Evolutionary conservation across 2,888 invertebrate species (phyloP), one percentile per base, ranked within the genome.

Genomic region (Perizoma affinitatum): DNA sequence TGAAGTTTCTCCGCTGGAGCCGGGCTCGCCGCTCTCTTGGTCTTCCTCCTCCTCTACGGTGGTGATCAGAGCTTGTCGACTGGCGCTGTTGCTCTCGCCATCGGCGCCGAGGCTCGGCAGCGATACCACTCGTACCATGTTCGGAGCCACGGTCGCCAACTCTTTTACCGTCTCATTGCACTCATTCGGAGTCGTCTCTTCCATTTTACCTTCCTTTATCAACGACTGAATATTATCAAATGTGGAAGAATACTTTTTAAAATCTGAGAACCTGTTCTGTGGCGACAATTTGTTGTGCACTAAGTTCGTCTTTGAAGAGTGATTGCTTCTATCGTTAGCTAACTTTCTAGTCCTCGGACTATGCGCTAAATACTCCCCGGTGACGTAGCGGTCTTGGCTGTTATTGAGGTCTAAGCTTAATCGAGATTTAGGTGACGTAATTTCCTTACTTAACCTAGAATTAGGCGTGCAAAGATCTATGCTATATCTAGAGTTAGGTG

Each of bases 191-290:
- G 89, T 88, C 45, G 93, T 84, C 73, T 93, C 93, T 67, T 94
- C 94, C 10, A 95, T 93, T 67, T 95, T 94, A 33, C 95, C 95
- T 80, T 96, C 96, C 74, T 94, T 94, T 66, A 96, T 93, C 68
- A 96, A 85, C 44, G 95, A 95, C 78, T 95, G 95, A 73, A 96
- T 95, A 78, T 96, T 96, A 89, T 96, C 96, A 81, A 96, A 96
- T 6, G 96, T 96, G 46, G 95, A 95, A 69, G 95, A 96, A 84
- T 95, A 95, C 75, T 95, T 94, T 76, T 95, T 95, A 71, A 94
- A 93, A 76, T 95, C 95, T 7, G 93, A 84, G 75, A 93, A 93
- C 68, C 93, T 89, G 75, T 90, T 93, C 71, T 93, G 93, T 6
- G 94, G 94, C 0, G 93, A 93, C 36, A 93, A 73, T 74, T 93